Conservation (phyloP, 2,888 invertebrate genomes). For the Andricus curvator region DNA sequence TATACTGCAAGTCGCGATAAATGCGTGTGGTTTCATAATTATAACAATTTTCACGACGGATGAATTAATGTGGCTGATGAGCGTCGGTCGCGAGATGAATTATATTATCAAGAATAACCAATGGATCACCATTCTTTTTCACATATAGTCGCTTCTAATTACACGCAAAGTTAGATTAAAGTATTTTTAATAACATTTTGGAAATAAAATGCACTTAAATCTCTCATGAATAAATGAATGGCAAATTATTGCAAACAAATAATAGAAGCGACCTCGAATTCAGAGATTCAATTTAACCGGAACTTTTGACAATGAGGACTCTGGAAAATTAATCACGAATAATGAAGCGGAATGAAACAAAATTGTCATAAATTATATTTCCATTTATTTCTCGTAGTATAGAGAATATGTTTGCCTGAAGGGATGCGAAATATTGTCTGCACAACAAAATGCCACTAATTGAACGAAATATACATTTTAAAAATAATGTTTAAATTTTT, state of each 20-base stretch:
- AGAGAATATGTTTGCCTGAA: too few relatives aligned
- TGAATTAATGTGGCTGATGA: constrained; percentile 31
- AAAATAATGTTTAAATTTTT: background rate
- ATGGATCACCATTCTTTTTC: background rate
- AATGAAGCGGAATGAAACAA: background rate
- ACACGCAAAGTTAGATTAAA: background rate
- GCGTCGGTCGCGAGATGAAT: constrained; percentile 19
- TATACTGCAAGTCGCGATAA: constrained; percentile 11
- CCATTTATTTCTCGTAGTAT: background rate
- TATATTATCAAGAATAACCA: constrained; percentile 10
- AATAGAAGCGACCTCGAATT: background rate
- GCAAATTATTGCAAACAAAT: constrained; percentile 3
- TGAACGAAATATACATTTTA: background rate
- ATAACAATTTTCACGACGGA: constrained; percentile 22
- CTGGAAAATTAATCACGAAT: constrained; percentile 5
- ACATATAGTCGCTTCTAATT: background rate
- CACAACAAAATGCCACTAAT: background rate
- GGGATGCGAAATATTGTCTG: background rate
- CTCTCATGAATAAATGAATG: constrained; percentile 14
- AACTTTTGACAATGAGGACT: constrained; percentile 6
- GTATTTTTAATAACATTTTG: background rate
- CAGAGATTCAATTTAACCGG: constrained; percentile 3
- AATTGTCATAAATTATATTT: constrained; percentile 25
- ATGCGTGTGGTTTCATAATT: constrained; percentile 32
- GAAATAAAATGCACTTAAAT: background rate